A percentile compares a stretch with the other conserved stretches of the same genome.
These are phyloP conservation scores for Drosophila nebulosa DNA, from an alignment of 1,140 invertebrate genomes.

Conservation along the genomic window DNA sequence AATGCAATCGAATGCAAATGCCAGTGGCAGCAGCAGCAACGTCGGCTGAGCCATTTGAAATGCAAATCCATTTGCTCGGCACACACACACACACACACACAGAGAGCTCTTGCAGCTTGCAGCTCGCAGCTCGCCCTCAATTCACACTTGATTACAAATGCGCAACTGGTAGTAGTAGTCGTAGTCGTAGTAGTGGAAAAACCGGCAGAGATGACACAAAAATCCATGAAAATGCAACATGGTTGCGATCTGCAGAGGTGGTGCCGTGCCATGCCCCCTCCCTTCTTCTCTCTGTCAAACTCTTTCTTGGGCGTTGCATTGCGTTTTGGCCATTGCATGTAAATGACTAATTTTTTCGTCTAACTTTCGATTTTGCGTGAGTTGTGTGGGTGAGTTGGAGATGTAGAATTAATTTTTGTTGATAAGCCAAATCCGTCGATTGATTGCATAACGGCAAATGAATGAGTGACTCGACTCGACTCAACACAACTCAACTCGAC, in stretches of 20 bases:
- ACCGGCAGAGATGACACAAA: constrained; percentile 77
- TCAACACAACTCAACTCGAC: too few relatives aligned
- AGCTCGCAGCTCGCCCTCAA: constrained; percentile 73
- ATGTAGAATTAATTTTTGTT: constrained; percentile 77
- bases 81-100: not conserved
- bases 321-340: constrained; percentile 59
- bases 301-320: constrained; percentile 45
- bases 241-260: constrained; percentile 48
- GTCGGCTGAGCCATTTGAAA: constrained; percentile 51
- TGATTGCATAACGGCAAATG: constrained; percentile 61
- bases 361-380: constrained; percentile 65
- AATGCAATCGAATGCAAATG: constrained; percentile 52
- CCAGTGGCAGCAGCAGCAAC: not conserved
- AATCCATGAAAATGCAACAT: constrained; percentile 36
- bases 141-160: constrained; percentile 78
- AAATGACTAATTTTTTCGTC: constrained; percentile 72
- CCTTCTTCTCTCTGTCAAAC: too few relatives aligned
- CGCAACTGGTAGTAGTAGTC: constrained; percentile 12
- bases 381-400: constrained; percentile 36
- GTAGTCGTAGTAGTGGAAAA: constrained; percentile 39
- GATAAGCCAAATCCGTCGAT: constrained; percentile 54
- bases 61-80: constrained; percentile 58
- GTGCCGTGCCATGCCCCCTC: constrained; percentile 2
- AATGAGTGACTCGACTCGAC: not conserved
- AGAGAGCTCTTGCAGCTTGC: constrained; percentile 20